Conservation (phyloP, 2,888 invertebrate species). For the Pristionchus mayeri region DNA sequence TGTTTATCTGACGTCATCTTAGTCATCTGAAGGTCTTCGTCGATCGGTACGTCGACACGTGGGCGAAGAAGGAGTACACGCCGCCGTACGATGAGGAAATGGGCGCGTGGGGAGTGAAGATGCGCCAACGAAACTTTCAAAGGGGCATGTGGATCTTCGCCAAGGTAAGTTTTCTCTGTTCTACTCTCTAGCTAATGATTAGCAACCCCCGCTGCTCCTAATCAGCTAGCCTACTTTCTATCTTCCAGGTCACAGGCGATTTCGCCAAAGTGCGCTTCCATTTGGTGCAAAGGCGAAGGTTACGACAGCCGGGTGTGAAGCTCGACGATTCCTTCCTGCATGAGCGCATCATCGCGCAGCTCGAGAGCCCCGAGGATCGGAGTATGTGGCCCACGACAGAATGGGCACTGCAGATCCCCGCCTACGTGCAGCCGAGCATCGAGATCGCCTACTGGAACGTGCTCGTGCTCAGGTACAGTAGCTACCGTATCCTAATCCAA, state of each 20-base stretch:
- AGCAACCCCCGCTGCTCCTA: too few relatives aligned
- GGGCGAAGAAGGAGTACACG: slow-evolving; percentile 64
- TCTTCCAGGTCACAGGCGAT: slow-evolving; percentile 44
- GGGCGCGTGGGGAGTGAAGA: slow-evolving; percentile 59
- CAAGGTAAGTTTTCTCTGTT: slow-evolving; percentile 33
- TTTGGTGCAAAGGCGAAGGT: slow-evolving; percentile 60
- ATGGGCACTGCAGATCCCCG: slow-evolving; percentile 61
- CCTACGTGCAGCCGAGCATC: slow-evolving; percentile 64
- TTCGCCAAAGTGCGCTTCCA: slow-evolving; percentile 54
- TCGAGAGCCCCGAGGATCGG: slow-evolving; percentile 52
- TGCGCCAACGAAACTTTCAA: slow-evolving; percentile 64
- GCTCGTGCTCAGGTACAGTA: slow-evolving; percentile 55
- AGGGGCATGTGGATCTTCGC: slow-evolving; percentile 63
- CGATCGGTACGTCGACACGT: slow-evolving; percentile 66
- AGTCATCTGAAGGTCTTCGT: slow-evolving; percentile 52
- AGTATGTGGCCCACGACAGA: slow-evolving; percentile 51
- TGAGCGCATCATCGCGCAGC: slow-evolving; percentile 52
- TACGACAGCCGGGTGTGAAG: slow-evolving; percentile 59
- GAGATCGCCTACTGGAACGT: slow-evolving; percentile 70
- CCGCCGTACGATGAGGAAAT: slow-evolving; percentile 58
- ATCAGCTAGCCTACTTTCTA: background rate
- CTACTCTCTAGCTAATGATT: too few relatives aligned
- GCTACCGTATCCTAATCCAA: background rate
- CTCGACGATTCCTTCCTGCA: slow-evolving; percentile 44
- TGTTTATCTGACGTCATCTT: background rate